Evolutionary conservation across 2,797 vertebrate genomes (phyloP), one percentile per base, ranked within the genome.

Genomic region (Setipinna tenuifilis): DNA sequence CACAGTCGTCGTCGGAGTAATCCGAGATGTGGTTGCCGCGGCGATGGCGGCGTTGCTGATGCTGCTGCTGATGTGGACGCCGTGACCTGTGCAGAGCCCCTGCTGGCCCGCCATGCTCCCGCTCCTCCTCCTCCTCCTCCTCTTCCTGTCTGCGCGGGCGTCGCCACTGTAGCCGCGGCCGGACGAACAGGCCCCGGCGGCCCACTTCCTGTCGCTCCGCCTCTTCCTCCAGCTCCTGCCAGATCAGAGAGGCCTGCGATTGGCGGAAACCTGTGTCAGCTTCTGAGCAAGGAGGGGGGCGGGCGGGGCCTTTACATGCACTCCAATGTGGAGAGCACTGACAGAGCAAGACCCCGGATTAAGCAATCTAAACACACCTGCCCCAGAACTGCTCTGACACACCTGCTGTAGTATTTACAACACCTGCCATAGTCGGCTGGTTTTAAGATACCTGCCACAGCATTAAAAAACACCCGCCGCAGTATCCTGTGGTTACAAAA

Each of bases 201-300:
- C 89, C 88, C 80, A 86, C 91, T 78, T 90, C 90, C 0, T 91
- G 93, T 86, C 93, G 95, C 88, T 97, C 96, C 71, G 98, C 98
- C 94, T 98, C 98, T 91, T 99, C 97, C 97, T 98, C 97, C 95
- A 99, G 95, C 96, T 99, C 98, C 96, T 97, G 97, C 98, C 98
- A 99, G 97, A 99, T 97, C 94, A 97, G 97, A 97, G 98, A 98
- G 96, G 98, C 98, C 98, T 99, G 98, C 94, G 96, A 97, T 98
- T 97, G 97, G 96, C 89, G 98, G 98, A 99, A 99, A 99, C 94
- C 96, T 96, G 96, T 93, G 96, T 99, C 97, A 99, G 97, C 96
- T 94, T 95, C 95, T 95, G 92, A 92, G 92, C 94, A 93, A 92
- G 92, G 71, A 21, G 31, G 19, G 17, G 71, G 12, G 35, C 5